A percentile compares a stretch with the other conserved stretches of the same genome.
Evolutionary conservation across 2,797 vertebrate species (phyloP).

Genomic region (Lindbergichthys nudifrons): DNA sequence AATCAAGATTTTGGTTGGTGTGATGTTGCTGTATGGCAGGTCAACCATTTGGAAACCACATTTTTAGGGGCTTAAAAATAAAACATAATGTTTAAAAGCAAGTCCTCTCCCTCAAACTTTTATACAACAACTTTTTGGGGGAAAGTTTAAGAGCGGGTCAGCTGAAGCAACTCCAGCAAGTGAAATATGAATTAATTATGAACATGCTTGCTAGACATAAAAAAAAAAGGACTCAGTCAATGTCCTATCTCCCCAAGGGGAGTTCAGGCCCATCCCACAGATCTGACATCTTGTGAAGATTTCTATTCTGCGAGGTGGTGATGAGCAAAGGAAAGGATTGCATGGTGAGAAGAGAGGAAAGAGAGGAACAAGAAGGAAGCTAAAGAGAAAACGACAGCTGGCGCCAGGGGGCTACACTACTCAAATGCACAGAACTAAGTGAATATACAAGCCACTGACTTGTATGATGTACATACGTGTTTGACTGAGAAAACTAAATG

Average conservation of each 20-base stretch:
- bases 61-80: background rate
- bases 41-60: background rate
- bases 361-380: conserved; percentile 18
- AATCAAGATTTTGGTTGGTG: no score
- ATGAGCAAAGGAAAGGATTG: conserved; percentile 29
- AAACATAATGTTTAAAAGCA: background rate
- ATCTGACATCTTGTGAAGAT: conserved; percentile 59
- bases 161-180: conserved; percentile 23
- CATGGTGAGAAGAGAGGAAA: conserved; percentile 11
- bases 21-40: no score
- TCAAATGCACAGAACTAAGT: conserved; percentile 46
- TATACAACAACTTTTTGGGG: conserved; percentile 22
- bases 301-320: conserved; percentile 46
- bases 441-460: conserved; percentile 39
- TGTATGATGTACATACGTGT: conserved; percentile 34
- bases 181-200: conserved; percentile 58
- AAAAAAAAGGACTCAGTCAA: conserved; percentile 35
- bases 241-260: conserved; percentile 51
- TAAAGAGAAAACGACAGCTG: conserved; percentile 35
- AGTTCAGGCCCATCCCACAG: conserved; percentile 43
- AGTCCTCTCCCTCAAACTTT: conserved; percentile 15
- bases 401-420: conserved; percentile 50
- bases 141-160: conserved; percentile 22
- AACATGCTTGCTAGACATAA: conserved; percentile 31
- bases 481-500: conserved; percentile 47